Evolutionary conservation across 2,797 vertebrate species (phyloP).

Genomic region (Microctenopoma lineatum): DNA sequence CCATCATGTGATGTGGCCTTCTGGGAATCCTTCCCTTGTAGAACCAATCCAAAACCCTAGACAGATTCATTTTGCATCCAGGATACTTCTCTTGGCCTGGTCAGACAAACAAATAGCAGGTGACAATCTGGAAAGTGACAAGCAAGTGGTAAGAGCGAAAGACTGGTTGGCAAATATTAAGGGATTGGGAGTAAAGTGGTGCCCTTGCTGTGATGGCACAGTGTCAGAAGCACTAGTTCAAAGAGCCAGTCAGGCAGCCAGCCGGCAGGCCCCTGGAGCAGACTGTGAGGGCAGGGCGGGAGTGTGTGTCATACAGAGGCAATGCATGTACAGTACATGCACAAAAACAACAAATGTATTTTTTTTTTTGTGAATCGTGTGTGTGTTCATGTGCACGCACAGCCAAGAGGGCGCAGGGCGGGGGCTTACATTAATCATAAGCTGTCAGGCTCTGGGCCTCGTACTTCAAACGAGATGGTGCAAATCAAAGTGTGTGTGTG

Average conservation of each 20-base stretch:
- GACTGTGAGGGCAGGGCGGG: constrained; percentile 40
- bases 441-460: constrained; percentile 72
- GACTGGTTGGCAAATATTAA: constrained; percentile 22
- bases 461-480: constrained; percentile 80
- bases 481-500: constrained; percentile 76
- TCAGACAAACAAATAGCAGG: constrained; percentile 26
- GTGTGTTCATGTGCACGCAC: constrained; percentile 19
- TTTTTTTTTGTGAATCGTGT: constrained; percentile 5
- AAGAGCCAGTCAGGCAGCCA: constrained; percentile 54
- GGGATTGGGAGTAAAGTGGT: constrained; percentile 38
- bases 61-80: constrained; percentile 6
- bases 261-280: constrained; percentile 36
- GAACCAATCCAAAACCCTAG: constrained; percentile 39
- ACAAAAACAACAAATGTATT: constrained; percentile 47
- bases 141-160: constrained; percentile 2
- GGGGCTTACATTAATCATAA: constrained; percentile 83
- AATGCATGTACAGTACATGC: constrained; percentile 11
- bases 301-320: constrained; percentile 34
- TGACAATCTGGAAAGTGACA: constrained; percentile 31
- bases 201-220: constrained; percentile 60
- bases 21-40: constrained; percentile 3
- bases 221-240: constrained; percentile 68
- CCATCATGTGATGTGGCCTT: constrained; percentile 8
- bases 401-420: constrained; percentile 53
- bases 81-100: constrained; percentile 34